Base-by-base conservation (phyloP, 2,888 invertebrate species). In the Xylophagus ater region DNA sequence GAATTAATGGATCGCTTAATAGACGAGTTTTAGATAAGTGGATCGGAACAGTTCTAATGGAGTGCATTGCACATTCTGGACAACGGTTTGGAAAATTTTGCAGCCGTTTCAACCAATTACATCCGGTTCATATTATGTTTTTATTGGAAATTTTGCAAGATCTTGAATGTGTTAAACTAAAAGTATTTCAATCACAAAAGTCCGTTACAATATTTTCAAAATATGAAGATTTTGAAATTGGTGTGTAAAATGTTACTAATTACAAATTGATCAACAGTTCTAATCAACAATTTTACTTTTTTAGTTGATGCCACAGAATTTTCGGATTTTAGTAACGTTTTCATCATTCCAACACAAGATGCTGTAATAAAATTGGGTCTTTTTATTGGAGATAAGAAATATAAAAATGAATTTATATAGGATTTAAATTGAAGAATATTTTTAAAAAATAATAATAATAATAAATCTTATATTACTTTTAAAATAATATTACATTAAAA, bases 1-100 rank as follows among this genome's bases (percentile, higher is more conserved):
- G 77, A 44, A 71, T 84, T 2, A 79, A 85, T 59, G 85, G 84
- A 3, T 67, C 71, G 0, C 53, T 86, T 8, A 83, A 85, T 60
- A 66, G 73, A 9, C 66, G 74, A 14, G 72, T 78, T 4, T 65
- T 86, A 20, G 76, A 78, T 51, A 72, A 76, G 40, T 77, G 82
- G 74, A 52, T 85, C 40, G 74, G 76, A 31, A 70, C 76, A 8
- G 58, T 85, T 39, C 59, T 85, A 40, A 69, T 76, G 4, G 72
- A 78, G 50, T 72, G 81, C 42, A 66, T 81, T 53, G 65, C 72
- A 15, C 66, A 72, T 47, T 78, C 79, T 0, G 78, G 77, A 2
- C 64, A 71, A 37, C 63, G 66, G 2, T 57, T 80, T 19, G 52
- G 60, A 4, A 62, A 62, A 20, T 53, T 86, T 6, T 71, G 71